These are phyloP conservation scores for Tryphoninae sp. DNA, from an alignment of 2,888 invertebrate species.

Conservation along the genomic window DNA sequence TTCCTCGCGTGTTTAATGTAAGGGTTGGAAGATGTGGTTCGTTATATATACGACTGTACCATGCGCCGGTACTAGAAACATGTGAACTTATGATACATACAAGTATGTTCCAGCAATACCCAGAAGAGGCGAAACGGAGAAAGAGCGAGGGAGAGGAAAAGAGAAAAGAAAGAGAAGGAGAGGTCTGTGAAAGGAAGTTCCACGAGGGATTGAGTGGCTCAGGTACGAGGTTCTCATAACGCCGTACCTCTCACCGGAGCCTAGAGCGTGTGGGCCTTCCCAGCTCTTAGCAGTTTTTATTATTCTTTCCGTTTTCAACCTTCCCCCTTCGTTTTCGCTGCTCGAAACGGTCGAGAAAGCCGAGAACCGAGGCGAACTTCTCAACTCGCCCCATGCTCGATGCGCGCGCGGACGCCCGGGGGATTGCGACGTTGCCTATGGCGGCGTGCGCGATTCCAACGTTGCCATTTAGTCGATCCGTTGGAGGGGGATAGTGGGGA, in stretches of 20 bases:
- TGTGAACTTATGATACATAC: too few species aligned
- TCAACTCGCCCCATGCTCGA: background rate
- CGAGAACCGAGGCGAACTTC: background rate
- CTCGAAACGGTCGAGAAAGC: slow-evolving; percentile 9
- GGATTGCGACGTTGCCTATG: slow-evolving; percentile 57
- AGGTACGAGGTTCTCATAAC: slow-evolving; percentile 21
- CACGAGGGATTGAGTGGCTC: slow-evolving; percentile 25
- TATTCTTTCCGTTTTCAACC: slow-evolving; percentile 31
- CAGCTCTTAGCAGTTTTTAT: slow-evolving; percentile 14
- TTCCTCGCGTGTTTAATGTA: too few species aligned
- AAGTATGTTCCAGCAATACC: too few species aligned
- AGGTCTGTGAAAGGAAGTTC: slow-evolving; percentile 12
- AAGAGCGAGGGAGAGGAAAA: background rate
- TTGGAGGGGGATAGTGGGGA: background rate
- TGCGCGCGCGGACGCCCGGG: slow-evolving; percentile 38
- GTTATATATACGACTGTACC: too few species aligned
- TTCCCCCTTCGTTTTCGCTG: slow-evolving; percentile 14
- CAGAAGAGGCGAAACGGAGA: too few species aligned
- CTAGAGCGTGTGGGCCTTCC: slow-evolving; percentile 37
- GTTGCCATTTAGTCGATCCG: slow-evolving; percentile 51
- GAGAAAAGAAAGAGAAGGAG: slow-evolving; percentile 7
- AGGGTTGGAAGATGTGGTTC: too few species aligned
- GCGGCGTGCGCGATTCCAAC: slow-evolving; percentile 11
- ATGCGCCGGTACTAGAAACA: too few species aligned
- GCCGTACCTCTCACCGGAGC: background rate